Percentiles rank a stretch among this genome's conserved stretches.
These are phyloP conservation scores for Halocynthia aurantium DNA, from an alignment of 23 tunicate species.

Conservation along the genomic window DNA sequence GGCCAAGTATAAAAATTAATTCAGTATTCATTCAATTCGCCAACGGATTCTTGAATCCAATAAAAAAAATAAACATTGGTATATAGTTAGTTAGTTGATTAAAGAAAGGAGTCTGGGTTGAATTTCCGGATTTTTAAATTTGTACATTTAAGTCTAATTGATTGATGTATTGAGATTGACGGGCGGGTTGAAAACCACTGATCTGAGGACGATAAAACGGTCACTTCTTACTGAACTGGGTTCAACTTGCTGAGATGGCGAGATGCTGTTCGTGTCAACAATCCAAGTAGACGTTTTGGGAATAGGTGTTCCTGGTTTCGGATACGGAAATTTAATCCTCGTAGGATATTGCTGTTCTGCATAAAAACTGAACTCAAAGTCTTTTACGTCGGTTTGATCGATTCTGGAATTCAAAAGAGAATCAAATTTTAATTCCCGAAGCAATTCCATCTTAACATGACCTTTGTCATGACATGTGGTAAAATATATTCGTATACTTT, in stretches of 20 bases:
- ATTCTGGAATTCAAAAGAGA: conserved; percentile 23
- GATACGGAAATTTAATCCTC: conserved; percentile 68
- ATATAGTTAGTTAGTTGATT: too few relatives aligned
- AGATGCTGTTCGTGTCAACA: background rate
- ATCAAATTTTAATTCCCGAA: background rate
- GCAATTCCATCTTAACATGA: too few relatives aligned
- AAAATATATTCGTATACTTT: conserved; percentile 30
- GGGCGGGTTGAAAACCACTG: too few relatives aligned
- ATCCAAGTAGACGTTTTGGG: conserved; percentile 35
- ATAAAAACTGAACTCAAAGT: conserved; percentile 54
- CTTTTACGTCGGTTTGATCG: conserved; percentile 34
- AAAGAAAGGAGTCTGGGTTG: too few relatives aligned
- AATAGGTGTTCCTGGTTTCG: conserved; percentile 75
- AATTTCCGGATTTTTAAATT: too few relatives aligned
- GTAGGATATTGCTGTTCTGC: conserved; percentile 43
- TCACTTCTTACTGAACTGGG: conserved; percentile 8
- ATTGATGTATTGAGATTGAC: too few relatives aligned
- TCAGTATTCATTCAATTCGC: too few relatives aligned
- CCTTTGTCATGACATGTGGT: background rate
- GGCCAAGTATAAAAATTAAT: too few relatives aligned
- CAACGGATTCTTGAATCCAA: too few relatives aligned
- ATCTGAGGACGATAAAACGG: too few relatives aligned
- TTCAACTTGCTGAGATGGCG: background rate
- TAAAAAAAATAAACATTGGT: too few relatives aligned
- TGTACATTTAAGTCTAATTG: too few relatives aligned